Evolutionary conservation across 2,888 invertebrate species (phyloP).

Genomic region (Macrophya alboannulata): DNA sequence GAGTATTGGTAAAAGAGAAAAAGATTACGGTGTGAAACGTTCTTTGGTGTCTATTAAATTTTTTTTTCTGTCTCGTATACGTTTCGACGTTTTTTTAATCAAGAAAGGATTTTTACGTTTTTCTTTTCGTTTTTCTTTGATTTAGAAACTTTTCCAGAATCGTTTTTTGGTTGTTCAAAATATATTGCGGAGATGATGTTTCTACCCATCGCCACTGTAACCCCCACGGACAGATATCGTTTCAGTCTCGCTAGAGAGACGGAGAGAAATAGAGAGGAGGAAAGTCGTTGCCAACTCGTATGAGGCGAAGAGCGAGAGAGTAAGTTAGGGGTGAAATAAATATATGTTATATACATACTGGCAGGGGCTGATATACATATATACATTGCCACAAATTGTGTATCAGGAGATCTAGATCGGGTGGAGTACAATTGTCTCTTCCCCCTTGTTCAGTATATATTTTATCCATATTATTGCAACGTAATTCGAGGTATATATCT

Average conservation of each 20-base stretch:
- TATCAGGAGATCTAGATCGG: slow-evolving; percentile 50
- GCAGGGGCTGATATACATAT: slow-evolving; percentile 40
- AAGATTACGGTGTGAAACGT: too few relatives aligned
- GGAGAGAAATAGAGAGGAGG: slow-evolving; percentile 13
- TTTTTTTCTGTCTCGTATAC: neutral
- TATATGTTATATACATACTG: neutral
- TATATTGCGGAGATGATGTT: slow-evolving; percentile 12
- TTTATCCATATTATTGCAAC: neutral
- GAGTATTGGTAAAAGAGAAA: neutral
- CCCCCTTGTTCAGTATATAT: neutral
- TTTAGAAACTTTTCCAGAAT: neutral
- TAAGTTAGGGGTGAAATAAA: slow-evolving; percentile 20
- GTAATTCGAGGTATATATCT: neutral
- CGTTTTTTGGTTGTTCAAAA: neutral
- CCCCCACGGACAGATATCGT: slow-evolving; percentile 16
- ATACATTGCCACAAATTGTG: slow-evolving; percentile 43
- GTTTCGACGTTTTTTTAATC: neutral
- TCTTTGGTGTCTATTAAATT: neutral
- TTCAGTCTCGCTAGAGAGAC: slow-evolving; percentile 24
- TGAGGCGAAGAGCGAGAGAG: neutral
- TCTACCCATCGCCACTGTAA: slow-evolving; percentile 3
- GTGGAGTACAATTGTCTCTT: slow-evolving; percentile 19
- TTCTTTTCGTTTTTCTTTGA: neutral
- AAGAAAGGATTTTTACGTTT: neutral
- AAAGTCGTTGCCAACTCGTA: neutral